Evolutionary conservation across 2,113 vertebrate species (phyloP).

Genomic region (Antennarius striatus): DNA sequence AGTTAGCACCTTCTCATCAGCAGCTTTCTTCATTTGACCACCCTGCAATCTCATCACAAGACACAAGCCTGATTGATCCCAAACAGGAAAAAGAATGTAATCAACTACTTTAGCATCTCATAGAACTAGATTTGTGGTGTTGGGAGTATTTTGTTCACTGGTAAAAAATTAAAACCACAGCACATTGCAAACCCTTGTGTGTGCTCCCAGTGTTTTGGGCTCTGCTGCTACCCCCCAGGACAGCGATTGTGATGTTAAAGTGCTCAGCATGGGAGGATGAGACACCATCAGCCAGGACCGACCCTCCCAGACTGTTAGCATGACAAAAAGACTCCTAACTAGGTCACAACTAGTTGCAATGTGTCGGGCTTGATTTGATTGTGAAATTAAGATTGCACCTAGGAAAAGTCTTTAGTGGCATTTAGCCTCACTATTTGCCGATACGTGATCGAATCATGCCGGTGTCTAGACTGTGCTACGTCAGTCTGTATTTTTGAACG

Average conservation of each 20-base stretch:
- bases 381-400: constrained; percentile 7
- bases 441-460: too few relatives aligned
- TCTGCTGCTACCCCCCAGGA: constrained; percentile 4
- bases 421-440: too few relatives aligned
- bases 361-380: constrained; percentile 32
- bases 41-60: constrained; percentile 26
- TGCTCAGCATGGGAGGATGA: constrained; percentile 74
- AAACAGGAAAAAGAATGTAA: background rate
- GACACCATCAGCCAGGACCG: constrained; percentile 59
- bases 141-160: background rate
- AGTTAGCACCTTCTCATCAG: constrained; percentile 58
- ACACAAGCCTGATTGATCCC: constrained; percentile 21
- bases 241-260: constrained; percentile 72
- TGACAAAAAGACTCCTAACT: constrained; percentile 68
- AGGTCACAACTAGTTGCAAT: constrained; percentile 66
- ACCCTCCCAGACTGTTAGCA: constrained; percentile 67
- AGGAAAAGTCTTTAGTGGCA: background rate
- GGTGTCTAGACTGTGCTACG: too few relatives aligned
- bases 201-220: constrained; percentile 1
- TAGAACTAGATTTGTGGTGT: background rate
- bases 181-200: background rate
- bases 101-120: background rate
- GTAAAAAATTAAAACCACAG: background rate
- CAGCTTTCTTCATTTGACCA: constrained; percentile 29
- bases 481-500: too few relatives aligned